phyloP scores from a whole-genome alignment of 1,140 invertebrate species.

The Leucophenga varia region DNA sequence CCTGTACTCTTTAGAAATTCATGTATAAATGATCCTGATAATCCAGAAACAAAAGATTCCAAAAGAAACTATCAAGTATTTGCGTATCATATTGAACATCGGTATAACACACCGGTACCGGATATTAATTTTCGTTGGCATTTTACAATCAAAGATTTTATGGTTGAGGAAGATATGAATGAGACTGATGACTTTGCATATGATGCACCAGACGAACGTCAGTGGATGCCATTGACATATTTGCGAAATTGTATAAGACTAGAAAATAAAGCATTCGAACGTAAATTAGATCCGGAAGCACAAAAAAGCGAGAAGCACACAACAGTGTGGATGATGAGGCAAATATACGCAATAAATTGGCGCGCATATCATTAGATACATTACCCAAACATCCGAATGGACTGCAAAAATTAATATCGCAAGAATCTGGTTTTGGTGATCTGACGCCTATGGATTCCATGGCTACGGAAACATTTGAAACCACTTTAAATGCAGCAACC shows the following conservation, averaged over 20 bases:
- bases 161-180: constrained; percentile 31
- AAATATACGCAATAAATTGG: no score
- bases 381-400: no score
- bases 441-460: no score
- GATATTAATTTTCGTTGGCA: constrained; percentile 47
- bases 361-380: no score
- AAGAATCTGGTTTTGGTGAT: no score
- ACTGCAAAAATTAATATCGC: no score
- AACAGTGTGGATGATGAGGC: no score
- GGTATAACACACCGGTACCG: constrained; percentile 45
- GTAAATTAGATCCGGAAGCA: background rate
- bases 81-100: constrained; percentile 44
- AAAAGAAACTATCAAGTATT: constrained; percentile 52
- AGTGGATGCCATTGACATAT: constrained; percentile 34
- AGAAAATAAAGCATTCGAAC: constrained; percentile 28
- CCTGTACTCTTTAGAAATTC: constrained; percentile 36
- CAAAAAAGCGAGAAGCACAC: background rate
- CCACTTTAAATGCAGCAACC: no score
- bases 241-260: constrained; percentile 37
- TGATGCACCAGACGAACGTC: no score
- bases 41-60: constrained; percentile 40
- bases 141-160: constrained; percentile 47
- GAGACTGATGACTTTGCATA: constrained; percentile 16
- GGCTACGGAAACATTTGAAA: no score
- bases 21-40: constrained; percentile 36